phyloP scores from a whole-genome alignment of 2,113 vertebrate genomes.

The Nymphicus hollandicus region DNA sequence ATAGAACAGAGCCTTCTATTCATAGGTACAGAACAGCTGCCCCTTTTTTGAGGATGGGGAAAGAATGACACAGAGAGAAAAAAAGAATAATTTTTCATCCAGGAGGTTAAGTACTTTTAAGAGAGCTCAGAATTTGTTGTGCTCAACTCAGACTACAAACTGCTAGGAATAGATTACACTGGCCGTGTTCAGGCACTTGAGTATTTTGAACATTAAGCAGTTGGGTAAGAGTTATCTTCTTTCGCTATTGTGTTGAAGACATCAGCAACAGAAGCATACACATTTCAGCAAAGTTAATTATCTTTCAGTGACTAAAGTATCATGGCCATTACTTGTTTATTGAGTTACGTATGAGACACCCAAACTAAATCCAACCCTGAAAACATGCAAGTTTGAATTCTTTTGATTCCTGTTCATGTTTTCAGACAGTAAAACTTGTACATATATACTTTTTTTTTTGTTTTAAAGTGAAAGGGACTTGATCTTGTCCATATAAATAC shows the following conservation, averaged over 20 bases:
- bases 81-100: neutral
- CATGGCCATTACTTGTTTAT: neutral
- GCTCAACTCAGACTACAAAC: neutral
- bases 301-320: neutral
- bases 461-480: neutral
- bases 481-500: neutral
- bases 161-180: neutral
- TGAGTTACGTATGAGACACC: neutral
- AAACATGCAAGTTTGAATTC: neutral
- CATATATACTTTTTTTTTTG: neutral
- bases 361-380: neutral
- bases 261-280: neutral
- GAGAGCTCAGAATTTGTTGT: neutral
- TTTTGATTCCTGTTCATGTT: neutral
- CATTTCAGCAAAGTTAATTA: neutral
- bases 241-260: neutral
- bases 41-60: neutral
- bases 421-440: neutral
- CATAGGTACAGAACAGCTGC: neutral
- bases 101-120: neutral
- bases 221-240: neutral
- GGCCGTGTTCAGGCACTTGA: neutral
- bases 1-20: neutral
- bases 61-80: neutral
- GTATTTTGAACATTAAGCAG: constrained; percentile 19